Percentiles rank a stretch among this genome's conserved stretches.
Conservation (phyloP, 2,113 vertebrate species). For the Ellobius talpinus region DNA sequence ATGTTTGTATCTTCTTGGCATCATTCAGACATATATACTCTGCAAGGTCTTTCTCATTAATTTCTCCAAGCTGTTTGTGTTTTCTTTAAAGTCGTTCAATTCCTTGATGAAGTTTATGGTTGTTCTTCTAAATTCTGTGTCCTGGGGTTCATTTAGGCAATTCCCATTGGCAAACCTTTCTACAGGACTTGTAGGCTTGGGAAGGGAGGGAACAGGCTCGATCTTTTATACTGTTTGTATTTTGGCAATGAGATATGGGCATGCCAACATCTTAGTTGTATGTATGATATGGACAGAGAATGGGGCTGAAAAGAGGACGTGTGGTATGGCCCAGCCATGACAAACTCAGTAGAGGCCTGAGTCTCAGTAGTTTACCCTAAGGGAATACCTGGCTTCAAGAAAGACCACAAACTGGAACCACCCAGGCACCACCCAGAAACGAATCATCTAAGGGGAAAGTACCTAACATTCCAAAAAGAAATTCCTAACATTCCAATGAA, state of each 20-base stretch:
- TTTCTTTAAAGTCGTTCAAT: neutral
- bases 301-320: neutral
- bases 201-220: no score
- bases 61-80: neutral
- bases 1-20: no score
- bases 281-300: neutral
- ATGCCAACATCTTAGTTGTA: neutral
- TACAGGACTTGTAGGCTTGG: neutral
- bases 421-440: no score
- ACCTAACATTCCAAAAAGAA: no score
- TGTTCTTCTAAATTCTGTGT: neutral
- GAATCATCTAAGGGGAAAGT: no score
- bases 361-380: no score
- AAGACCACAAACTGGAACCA: no score
- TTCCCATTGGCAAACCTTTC: neutral
- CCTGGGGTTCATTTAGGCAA: neutral
- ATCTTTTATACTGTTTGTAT: neutral
- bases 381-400: no score
- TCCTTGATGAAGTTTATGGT: neutral
- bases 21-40: neutral
- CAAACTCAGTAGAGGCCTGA: no score
- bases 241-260: neutral
- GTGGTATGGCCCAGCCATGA: neutral
- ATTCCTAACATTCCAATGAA: no score
- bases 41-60: neutral